Evolutionary conservation across 2,888 invertebrate genomes (phyloP).

Genomic region (Tillus elongatus): DNA sequence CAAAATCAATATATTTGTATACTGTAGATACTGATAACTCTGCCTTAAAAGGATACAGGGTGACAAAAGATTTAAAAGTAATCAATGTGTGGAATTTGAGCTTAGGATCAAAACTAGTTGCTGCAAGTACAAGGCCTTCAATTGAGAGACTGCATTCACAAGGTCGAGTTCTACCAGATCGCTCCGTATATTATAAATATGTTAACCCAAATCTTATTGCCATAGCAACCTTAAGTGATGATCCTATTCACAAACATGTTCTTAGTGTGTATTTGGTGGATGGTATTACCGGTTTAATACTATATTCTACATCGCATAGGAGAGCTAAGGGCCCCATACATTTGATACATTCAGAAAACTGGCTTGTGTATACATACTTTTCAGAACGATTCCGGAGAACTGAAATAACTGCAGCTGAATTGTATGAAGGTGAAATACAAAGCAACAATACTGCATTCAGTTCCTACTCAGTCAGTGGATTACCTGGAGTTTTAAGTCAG

Average conservation of each 20-base stretch:
- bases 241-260: slow-evolving; percentile 68
- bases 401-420: slow-evolving; percentile 87
- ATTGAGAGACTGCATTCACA: slow-evolving; percentile 83
- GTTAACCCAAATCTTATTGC: slow-evolving; percentile 94
- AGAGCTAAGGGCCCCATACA: slow-evolving; percentile 76
- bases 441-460: slow-evolving; percentile 80
- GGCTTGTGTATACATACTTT: slow-evolving; percentile 88
- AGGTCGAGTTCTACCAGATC: slow-evolving; percentile 88
- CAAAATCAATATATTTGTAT: slow-evolving; percentile 54
- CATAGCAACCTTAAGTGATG: slow-evolving; percentile 68
- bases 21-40: slow-evolving; percentile 52
- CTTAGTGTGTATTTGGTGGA: slow-evolving; percentile 83
- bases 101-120: slow-evolving; percentile 55
- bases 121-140: slow-evolving; percentile 54
- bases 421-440: slow-evolving; percentile 88
- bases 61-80: slow-evolving; percentile 33
- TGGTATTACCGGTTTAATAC: slow-evolving; percentile 73
- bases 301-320: slow-evolving; percentile 77
- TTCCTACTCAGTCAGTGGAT: slow-evolving; percentile 64
- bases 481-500: slow-evolving; percentile 72
- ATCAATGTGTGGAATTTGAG: slow-evolving; percentile 56
- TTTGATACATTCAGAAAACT: slow-evolving; percentile 93
- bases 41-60: slow-evolving; percentile 53
- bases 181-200: slow-evolving; percentile 97
- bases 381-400: slow-evolving; percentile 88